Evolutionary conservation across 2,113 vertebrate species (phyloP), one percentile per base, ranked within the genome.

Genomic region (Centrocercus urophasianus): DNA sequence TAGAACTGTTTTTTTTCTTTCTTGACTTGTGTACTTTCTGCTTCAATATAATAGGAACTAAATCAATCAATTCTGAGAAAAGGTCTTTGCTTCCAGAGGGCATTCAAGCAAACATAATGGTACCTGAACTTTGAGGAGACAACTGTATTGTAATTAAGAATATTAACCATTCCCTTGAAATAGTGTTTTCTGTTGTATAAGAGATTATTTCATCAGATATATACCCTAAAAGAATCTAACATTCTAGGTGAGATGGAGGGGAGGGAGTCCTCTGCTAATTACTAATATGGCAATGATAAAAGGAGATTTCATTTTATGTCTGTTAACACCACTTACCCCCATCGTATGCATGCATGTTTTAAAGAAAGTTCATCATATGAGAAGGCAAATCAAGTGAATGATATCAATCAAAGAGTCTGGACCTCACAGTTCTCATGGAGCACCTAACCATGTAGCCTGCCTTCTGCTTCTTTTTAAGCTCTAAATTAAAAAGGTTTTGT

Each of bases 11-110:
- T 2, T 57, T 66, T 66, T 63, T 64, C 63, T 40, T 74, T n/a
- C 1, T 19, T 21, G 27, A 78, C 95, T 94, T 94, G 89, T 61
- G 38, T 86, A 95, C 78, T 90, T 91, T 93, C 86, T 96, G 57
- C 88, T 95, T 86, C 40, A 16, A 18, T 80, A 8, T 74, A 65
- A 28, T 67, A 74, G 75, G 65, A 85, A 48, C 76, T 72, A 64
- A 87, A 79, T 91, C 38, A 75, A 27, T 74, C 45, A 13, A 21
- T 90, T 91, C 86, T 78, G 42, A 76, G 59, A 64, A 82, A 94
- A 72, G 21, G 19, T 67, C 65, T 81, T 95, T 18, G 6, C 21
- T 94, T 84, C 88, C 69, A 88, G 52, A 72, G 80, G 61, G 34
- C 0, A 1, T 54, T 63, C n/a, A 70, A 60, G 74, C 66, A 45